Percentiles rank a stretch among this genome's conserved stretches.
phyloP scores from a whole-genome alignment of 2,113 vertebrate species.

The Neotoma lepida region DNA sequence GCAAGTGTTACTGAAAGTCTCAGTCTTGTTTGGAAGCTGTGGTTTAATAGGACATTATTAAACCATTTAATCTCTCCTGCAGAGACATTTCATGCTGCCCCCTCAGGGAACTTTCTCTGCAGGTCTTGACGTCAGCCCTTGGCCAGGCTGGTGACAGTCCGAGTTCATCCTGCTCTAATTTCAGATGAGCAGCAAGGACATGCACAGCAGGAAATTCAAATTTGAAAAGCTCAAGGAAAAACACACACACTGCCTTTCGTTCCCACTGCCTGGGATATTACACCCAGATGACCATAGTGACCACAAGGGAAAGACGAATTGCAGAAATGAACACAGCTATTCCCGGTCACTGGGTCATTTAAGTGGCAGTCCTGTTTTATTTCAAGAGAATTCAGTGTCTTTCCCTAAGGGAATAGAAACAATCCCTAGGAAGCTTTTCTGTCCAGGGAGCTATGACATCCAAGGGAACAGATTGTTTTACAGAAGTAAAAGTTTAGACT shows the following conservation, averaged over 20 bases:
- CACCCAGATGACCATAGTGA: constrained; percentile 53
- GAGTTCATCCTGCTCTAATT: constrained; percentile 65
- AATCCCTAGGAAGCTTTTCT: background rate
- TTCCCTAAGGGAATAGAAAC: constrained; percentile 41
- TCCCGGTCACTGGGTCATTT: constrained; percentile 63
- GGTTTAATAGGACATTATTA: constrained; percentile 85
- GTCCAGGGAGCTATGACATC: constrained; percentile 3
- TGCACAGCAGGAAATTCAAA: constrained; percentile 71
- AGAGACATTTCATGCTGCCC: constrained; percentile 77
- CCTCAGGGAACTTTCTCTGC: constrained; percentile 74
- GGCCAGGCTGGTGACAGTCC: constrained; percentile 75
- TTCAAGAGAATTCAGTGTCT: constrained; percentile 20
- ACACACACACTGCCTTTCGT: constrained; percentile 53
- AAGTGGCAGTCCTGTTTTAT: constrained; percentile 56
- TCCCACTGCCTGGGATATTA: constrained; percentile 65
- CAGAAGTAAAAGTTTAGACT: constrained; percentile 39
- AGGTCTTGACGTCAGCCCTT: constrained; percentile 72
- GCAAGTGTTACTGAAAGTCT: constrained; percentile 77
- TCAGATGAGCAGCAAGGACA: constrained; percentile 70
- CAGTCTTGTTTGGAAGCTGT: constrained; percentile 81
- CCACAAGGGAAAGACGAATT: constrained; percentile 65
- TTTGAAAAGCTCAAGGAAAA: constrained; percentile 67
- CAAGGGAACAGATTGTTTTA: background rate
- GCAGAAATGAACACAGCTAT: constrained; percentile 61
- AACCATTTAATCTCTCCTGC: constrained; percentile 85